Base-by-base conservation (phyloP, 2,888 invertebrate genomes). In the Graphium colonna region DNA sequence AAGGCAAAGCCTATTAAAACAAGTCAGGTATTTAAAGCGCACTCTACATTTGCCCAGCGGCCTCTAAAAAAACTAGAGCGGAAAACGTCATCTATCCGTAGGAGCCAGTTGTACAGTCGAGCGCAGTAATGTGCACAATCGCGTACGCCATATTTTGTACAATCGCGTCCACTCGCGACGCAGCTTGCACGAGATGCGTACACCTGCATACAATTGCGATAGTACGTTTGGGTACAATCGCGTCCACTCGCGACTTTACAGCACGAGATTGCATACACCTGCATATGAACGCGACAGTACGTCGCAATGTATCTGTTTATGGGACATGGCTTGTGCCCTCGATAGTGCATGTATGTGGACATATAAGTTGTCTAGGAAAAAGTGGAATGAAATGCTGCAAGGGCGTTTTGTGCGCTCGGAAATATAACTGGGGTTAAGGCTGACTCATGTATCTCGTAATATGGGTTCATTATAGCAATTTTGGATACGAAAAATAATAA, bases 51-150 rank as follows among this genome's bases (percentile, higher is more conserved):
- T 43, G 28, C 38, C 44, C 43, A 21, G 44, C 49, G 53, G 44
- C 53, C 53, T 54, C 53, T 54, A 54, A 54, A 49, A 48, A 54
- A 49, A 49, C 53, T 54, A 44, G 53, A 54, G 53, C 53, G 53
- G 53, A 54, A 54, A 54, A 49, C 49, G 53, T 54, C 53, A 39
- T 45, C 53, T 54, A 49, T 45, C 33, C 40, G 49, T 31, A 36
- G 36, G 28, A 49, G 40, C 44, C 31, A 45, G 53, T 48, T 26
- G 21, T 18, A 28, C 43, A 36, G 28, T 13, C 28, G 43, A 9
- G 9, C 5, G 3, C 48, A 5, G 33, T 28, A 36, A n/a, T 46
- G 18, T 46, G 36, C 17, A 46, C 18, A 46, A 36, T 21, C 18
- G 46, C 36, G 18, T 33, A 36, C 16, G 21, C 5, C 21, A 21